These are phyloP conservation scores for Siniperca obscura DNA, from an alignment of 2,797 vertebrate genomes.

Conservation along the genomic window DNA sequence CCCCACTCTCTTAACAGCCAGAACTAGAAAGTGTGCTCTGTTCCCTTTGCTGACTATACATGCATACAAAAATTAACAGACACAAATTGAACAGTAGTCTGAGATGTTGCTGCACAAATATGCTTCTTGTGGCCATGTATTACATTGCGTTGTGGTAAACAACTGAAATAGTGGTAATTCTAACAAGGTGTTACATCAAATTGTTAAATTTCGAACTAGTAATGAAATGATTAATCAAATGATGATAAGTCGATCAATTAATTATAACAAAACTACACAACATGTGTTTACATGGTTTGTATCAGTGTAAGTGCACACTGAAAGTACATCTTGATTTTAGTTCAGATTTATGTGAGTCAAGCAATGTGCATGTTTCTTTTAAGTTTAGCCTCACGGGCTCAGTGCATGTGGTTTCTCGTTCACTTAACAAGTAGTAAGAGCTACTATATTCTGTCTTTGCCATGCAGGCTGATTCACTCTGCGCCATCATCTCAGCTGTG, in stretches of 20 bases:
- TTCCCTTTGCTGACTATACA: neutral
- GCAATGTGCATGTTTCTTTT: constrained; percentile 14
- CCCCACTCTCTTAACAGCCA: constrained; percentile 16
- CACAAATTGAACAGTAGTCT: neutral
- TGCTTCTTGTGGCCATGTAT: neutral
- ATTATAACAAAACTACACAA: neutral
- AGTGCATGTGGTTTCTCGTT: constrained; percentile 52
- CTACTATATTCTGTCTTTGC: constrained; percentile 56
- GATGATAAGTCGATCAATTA: neutral
- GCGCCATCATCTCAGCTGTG: constrained; percentile 69
- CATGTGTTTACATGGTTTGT: neutral
- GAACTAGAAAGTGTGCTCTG: neutral
- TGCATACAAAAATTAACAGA: neutral
- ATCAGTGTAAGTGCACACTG: constrained; percentile 3
- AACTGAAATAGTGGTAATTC: neutral
- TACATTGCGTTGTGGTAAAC: neutral
- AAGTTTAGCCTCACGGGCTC: constrained; percentile 19
- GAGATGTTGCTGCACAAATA: neutral
- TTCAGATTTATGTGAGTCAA: neutral
- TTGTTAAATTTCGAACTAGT: neutral
- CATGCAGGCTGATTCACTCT: constrained; percentile 64
- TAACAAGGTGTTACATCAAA: neutral
- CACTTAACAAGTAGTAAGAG: constrained; percentile 51
- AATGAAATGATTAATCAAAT: neutral
- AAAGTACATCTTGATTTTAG: neutral